Percentiles rank a stretch among this genome's conserved stretches.
phyloP scores from a whole-genome alignment of 37 sponge, comb jelly and placozoan genomes.

The Cliona cf. orientalis region DNA sequence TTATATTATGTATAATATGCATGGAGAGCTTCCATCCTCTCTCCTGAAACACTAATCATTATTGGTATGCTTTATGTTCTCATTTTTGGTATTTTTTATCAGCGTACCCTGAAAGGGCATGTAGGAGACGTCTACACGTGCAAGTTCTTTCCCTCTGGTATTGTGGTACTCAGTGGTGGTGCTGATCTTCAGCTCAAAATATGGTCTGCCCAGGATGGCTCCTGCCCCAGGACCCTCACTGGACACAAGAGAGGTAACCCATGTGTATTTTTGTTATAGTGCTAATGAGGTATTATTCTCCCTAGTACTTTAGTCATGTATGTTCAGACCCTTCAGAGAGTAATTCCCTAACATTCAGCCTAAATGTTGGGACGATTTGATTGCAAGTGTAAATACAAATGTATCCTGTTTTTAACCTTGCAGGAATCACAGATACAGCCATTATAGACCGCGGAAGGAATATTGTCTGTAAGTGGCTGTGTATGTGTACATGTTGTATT shows the following conservation, averaged over 20 bases:
- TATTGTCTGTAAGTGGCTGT: constrained; percentile 57
- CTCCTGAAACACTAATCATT: too few relatives aligned
- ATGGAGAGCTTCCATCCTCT: too few relatives aligned
- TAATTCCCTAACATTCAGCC: not conserved
- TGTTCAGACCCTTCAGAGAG: not conserved
- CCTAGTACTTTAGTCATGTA: not conserved
- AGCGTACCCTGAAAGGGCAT: constrained; percentile 84
- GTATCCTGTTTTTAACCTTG: not conserved
- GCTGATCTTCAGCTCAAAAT: constrained; percentile 84
- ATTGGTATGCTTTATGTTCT: not conserved
- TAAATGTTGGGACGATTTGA: not conserved
- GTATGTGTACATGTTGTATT: not conserved
- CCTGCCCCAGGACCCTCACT: constrained; percentile 80
- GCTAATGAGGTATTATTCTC: not conserved
- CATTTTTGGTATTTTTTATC: not conserved
- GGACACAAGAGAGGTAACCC: constrained; percentile 79
- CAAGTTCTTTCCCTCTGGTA: constrained; percentile 91
- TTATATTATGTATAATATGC: not conserved
- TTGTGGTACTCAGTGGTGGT: constrained; percentile 90
- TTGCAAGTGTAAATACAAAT: not conserved
- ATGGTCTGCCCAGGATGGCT: constrained; percentile 92
- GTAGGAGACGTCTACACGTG: constrained; percentile 82
- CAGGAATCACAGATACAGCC: constrained; percentile 64
- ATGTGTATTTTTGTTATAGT: not conserved
- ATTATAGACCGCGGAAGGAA: constrained; percentile 73